Conservation (phyloP, 2,888 invertebrate species). For the Cabera pusaria region DNA sequence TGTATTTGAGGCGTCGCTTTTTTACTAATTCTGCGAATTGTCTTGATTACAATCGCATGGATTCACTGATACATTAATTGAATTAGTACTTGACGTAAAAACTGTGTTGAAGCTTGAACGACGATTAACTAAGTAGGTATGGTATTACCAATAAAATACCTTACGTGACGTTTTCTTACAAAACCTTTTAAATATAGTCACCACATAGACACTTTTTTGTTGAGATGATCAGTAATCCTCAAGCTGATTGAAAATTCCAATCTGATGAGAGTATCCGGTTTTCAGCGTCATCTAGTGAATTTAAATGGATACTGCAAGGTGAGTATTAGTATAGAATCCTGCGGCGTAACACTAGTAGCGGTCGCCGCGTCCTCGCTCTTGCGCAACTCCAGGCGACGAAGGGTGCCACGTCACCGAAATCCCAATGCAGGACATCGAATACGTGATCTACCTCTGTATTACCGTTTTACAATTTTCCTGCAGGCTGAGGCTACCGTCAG, state of each 20-base stretch:
- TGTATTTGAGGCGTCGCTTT: no score
- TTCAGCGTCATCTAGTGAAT: constrained; percentile 29
- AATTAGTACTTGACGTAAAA: no score
- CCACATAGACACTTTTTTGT: no score
- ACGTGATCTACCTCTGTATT: constrained; percentile 69
- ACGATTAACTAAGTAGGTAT: no score
- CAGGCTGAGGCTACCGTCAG: constrained; percentile 40
- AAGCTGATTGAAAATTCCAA: constrained; percentile 27
- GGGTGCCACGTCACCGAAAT: constrained; percentile 61
- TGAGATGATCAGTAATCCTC: no score
- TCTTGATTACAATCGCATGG: no score
- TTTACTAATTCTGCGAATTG: no score
- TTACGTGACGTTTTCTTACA: no score
- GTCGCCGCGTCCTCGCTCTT: constrained; percentile 63
- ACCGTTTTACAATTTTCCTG: constrained; percentile 67
- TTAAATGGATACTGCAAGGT: constrained; percentile 33
- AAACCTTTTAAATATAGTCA: no score
- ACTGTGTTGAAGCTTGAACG: no score
- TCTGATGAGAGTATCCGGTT: constrained; percentile 38
- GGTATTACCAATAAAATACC: no score
- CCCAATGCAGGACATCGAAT: constrained; percentile 42
- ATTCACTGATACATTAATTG: no score
- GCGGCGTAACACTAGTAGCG: constrained; percentile 28
- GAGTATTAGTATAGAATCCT: constrained; percentile 42
- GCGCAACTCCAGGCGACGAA: constrained; percentile 48